Conservation (phyloP, 2,113 vertebrate species). For the Neoarius graeffei region DNA sequence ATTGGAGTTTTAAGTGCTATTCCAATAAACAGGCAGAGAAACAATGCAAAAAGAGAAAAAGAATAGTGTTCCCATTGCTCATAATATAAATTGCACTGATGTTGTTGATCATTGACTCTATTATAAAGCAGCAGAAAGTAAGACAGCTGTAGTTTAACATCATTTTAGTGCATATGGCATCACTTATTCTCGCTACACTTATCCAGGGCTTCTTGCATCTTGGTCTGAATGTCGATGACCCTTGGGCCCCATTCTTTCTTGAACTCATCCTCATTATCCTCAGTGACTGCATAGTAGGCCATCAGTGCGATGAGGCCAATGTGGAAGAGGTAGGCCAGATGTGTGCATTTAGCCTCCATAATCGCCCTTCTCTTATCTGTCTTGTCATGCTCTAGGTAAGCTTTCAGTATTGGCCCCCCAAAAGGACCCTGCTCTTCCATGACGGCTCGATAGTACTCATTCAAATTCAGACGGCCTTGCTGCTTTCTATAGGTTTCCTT, state of each 20-base stretch:
- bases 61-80: slow-evolving; percentile 4
- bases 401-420: slow-evolving; percentile 67
- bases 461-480: slow-evolving; percentile 66
- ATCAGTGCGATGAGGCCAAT: slow-evolving; percentile 75
- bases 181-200: slow-evolving; percentile 62
- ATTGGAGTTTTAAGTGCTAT: slow-evolving; percentile 26
- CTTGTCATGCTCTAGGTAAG: slow-evolving; percentile 69
- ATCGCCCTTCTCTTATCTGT: slow-evolving; percentile 50
- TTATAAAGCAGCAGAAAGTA: not conserved
- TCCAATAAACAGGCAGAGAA: not conserved
- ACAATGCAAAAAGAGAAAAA: not conserved
- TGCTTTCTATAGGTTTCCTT: slow-evolving; percentile 69
- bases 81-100: not conserved
- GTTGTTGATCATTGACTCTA: slow-evolving; percentile 22
- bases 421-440: slow-evolving; percentile 58
- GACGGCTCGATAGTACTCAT: slow-evolving; percentile 70
- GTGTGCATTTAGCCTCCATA: slow-evolving; percentile 73
- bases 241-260: slow-evolving; percentile 69
- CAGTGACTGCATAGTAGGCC: slow-evolving; percentile 72
- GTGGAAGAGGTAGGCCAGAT: slow-evolving; percentile 73
- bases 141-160: slow-evolving; percentile 5
- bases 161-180: not conserved
- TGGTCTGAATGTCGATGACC: slow-evolving; percentile 70
- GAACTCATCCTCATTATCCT: slow-evolving; percentile 75
- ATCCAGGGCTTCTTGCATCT: slow-evolving; percentile 71